Evolutionary conservation across 1,140 invertebrate genomes (phyloP).

Genomic region (Dendroctonus ponderosae): DNA sequence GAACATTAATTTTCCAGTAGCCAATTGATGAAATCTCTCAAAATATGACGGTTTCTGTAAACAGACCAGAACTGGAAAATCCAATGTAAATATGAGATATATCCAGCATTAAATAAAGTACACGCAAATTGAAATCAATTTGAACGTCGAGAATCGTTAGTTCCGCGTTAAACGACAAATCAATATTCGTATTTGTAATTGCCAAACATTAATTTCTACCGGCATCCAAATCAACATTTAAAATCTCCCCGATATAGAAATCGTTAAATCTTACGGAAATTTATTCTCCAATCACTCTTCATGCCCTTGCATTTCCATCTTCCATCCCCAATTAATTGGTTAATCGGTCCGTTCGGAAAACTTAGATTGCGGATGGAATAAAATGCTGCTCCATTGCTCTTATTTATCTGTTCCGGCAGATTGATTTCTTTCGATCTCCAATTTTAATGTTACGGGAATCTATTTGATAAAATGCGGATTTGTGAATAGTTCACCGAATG

Average conservation of each 20-base stretch:
- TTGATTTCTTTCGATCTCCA: not conserved
- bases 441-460: constrained; percentile 6
- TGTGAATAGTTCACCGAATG: too few species aligned
- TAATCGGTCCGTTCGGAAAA: constrained; percentile 15
- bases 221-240: not conserved
- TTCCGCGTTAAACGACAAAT: not conserved
- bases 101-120: too few species aligned
- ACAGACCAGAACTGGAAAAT: not conserved
- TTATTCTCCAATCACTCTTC: constrained; percentile 13
- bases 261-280: constrained; percentile 11
- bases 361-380: constrained; percentile 19
- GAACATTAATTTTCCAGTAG: too few species aligned
- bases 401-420: constrained; percentile 18
- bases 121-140: too few species aligned
- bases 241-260: constrained; percentile 5
- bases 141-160: too few species aligned
- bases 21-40: not conserved
- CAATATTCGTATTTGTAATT: not conserved
- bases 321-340: constrained; percentile 18
- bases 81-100: not conserved
- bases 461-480: not conserved
- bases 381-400: constrained; percentile 13
- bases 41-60: not conserved
- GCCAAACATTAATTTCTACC: constrained; percentile 2
- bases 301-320: constrained; percentile 7